phyloP scores from a whole-genome alignment of 2,113 vertebrate genomes.

The Megatriorchis doriae region DNA sequence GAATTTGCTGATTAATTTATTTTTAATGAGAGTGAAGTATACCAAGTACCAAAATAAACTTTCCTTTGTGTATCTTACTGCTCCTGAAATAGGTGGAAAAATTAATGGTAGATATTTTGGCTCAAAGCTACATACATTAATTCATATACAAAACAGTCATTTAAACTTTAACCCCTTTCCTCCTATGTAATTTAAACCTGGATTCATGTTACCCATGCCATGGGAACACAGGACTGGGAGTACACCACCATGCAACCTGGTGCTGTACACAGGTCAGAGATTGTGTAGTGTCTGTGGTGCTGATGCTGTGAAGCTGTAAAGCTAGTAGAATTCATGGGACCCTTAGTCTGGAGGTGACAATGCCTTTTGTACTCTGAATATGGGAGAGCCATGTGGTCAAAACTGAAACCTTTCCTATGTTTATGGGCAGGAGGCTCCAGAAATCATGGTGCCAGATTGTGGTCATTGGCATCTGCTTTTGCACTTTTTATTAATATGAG shows the following conservation, averaged over 20 bases:
- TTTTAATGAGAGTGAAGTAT: slow-evolving; percentile 85
- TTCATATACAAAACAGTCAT: slow-evolving; percentile 77
- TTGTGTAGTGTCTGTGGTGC: fast-evolving
- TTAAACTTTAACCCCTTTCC: slow-evolving; percentile 74
- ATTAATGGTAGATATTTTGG: slow-evolving; percentile 82
- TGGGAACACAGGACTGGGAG: not conserved
- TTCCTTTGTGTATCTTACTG: slow-evolving; percentile 80
- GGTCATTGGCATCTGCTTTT: not conserved
- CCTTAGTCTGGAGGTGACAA: not conserved
- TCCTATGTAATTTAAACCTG: slow-evolving; percentile 50
- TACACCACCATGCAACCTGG: not conserved
- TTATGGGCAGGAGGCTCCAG: not conserved
- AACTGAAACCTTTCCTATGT: not conserved
- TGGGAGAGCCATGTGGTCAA: not conserved
- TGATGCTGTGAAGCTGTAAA: not conserved
- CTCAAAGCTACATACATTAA: slow-evolving; percentile 73
- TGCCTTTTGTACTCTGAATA: not conserved
- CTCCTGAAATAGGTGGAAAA: slow-evolving; percentile 83
- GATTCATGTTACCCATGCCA: not conserved
- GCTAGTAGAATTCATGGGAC: not conserved
- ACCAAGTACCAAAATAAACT: slow-evolving; percentile 81
- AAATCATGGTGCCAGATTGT: not conserved
- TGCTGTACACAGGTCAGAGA: not conserved
- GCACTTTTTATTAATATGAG: not conserved
- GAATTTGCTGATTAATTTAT: slow-evolving; percentile 87